Conservation (phyloP, 2,888 invertebrate species). For the Phytoseiulus persimilis region DNA sequence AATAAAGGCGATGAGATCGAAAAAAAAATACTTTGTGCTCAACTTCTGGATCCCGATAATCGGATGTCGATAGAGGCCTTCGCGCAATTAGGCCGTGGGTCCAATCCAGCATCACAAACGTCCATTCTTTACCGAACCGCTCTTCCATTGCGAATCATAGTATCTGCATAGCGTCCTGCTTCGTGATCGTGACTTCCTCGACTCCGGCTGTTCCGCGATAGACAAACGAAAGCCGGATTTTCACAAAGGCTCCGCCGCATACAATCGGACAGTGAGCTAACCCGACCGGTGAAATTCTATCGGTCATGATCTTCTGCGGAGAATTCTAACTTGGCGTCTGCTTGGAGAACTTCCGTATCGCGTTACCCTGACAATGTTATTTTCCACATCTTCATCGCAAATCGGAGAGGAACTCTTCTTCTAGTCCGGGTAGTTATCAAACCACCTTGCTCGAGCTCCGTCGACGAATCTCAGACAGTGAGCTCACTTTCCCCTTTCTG, state of each 20-base stretch:
- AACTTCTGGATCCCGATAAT: neutral
- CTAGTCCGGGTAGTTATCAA: too few species aligned
- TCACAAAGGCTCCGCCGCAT: neutral
- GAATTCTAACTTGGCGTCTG: too few species aligned
- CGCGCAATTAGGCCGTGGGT: neutral
- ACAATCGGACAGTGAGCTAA: neutral
- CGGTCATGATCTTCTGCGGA: neutral
- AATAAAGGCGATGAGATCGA: neutral
- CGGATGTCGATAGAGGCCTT: neutral
- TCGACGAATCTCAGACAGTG: too few species aligned
- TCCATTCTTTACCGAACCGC: neutral
- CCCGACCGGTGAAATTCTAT: neutral
- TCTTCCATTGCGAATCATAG: neutral
- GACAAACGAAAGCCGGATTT: neutral
- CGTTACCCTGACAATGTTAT: too few species aligned
- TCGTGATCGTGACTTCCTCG: constrained; percentile 5
- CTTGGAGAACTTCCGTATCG: too few species aligned
- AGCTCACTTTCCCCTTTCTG: too few species aligned
- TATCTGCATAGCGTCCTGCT: neutral
- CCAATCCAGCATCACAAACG: neutral
- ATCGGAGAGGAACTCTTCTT: too few species aligned
- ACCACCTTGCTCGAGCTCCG: too few species aligned
- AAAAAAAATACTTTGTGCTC: neutral
- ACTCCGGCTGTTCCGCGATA: neutral
- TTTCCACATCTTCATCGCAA: too few species aligned